Evolutionary conservation across 2,113 vertebrate species (phyloP), one percentile per base, ranked within the genome.

Genomic region (Neolamprologus caudopunctatus): DNA sequence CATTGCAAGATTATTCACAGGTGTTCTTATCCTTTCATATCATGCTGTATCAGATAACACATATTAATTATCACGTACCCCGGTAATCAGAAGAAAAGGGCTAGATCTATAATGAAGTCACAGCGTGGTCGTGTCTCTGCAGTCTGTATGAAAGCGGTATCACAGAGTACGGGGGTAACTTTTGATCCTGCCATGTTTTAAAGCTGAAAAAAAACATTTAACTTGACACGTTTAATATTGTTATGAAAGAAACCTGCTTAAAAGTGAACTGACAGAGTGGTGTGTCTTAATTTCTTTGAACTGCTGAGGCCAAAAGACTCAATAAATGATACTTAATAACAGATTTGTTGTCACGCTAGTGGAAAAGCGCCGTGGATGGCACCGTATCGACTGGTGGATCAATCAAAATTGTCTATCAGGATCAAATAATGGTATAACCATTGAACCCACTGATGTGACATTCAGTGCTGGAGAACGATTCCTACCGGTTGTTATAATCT

Each of bases 61-160:
- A 50, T 84, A 84, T 79, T 94, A 91, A 94, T 95, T 91, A 93
- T 87, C 90, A 92, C 88, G 33, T 90, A 91, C 81, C 86, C 68
- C 54, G 50, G 87, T 90, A 92, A 94, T 85, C 58, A 80, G 28
- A 51, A 35, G n/a, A 80, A 91, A 73, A 51, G n/a, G 5, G 66
- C 66, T n/a, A 31, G 55, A 91, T 88, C 31, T 87, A 88, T 89
- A 87, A 89, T 92, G 83, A 87, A 93, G 92, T 89, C 92, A 81
- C 91, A 94, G 92, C 87, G 7, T 85, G 90, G 80, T 81, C 85
- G 26, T 73, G 79, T 89, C 81, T 66, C 88, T 78, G 71, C 68
- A 63, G 84, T 75, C 14, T 61, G 83, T 78, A 28, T 82, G 78
- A 90, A 81, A 83, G 87, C 71, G 10, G 21, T 16, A 71, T 68